Conservation (phyloP, 2,888 invertebrate genomes). For the Drosophila anomelani region DNA sequence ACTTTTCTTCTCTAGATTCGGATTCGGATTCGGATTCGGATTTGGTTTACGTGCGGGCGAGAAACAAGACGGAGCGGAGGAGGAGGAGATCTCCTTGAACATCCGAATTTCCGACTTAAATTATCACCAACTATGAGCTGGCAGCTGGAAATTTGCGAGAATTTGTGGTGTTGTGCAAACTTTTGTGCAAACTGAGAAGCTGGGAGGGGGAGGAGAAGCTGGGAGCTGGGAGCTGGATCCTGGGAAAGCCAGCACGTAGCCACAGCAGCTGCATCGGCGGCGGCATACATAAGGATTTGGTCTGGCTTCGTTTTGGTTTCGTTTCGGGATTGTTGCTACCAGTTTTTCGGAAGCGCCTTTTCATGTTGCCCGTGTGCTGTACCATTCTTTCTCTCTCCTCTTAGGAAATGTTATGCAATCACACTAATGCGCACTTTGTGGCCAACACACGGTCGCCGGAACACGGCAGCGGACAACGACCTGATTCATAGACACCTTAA, state of each 20-base stretch:
- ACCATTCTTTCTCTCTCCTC: background rate
- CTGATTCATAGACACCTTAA: constrained; percentile 47
- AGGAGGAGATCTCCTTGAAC: constrained; percentile 55
- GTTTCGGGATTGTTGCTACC: constrained; percentile 53
- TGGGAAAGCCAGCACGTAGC: constrained; percentile 65
- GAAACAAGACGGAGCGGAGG: constrained; percentile 22
- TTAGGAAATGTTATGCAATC: constrained; percentile 73
- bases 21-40: constrained; percentile 22
- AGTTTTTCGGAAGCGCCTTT: constrained; percentile 39
- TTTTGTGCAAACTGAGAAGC: constrained; percentile 50
- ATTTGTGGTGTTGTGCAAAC: constrained; percentile 60
- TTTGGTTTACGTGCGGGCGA: constrained; percentile 55
- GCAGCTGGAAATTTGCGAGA: constrained; percentile 62
- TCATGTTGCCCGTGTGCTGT: constrained; percentile 18
- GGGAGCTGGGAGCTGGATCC: background rate
- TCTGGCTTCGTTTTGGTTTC: constrained; percentile 67
- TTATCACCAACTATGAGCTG: constrained; percentile 71
- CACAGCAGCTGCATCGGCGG: constrained; percentile 57
- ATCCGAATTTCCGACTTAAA: constrained; percentile 71
- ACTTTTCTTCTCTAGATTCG: constrained; percentile 52
- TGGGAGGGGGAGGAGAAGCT: constrained; percentile 3
- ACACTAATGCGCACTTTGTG: constrained; percentile 76
- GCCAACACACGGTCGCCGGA: constrained; percentile 48
- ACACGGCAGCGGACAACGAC: constrained; percentile 41
- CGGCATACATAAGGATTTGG: constrained; percentile 72